phyloP scores from a whole-genome alignment of 1,140 invertebrate genomes.

The Protaetia brevitarsis region DNA sequence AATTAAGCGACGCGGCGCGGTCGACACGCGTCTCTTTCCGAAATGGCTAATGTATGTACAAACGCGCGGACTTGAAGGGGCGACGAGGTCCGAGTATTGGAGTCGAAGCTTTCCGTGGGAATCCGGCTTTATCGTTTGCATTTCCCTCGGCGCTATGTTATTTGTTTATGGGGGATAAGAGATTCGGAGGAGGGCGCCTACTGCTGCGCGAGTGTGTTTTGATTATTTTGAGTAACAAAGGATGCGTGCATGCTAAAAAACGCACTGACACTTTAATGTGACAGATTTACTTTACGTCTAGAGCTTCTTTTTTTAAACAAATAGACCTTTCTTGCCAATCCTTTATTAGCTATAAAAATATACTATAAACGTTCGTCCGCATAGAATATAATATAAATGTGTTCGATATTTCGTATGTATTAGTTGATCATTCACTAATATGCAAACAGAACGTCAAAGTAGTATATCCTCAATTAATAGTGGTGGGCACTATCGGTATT shows the following conservation, averaged over 20 bases:
- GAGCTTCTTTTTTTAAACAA: too few relatives aligned
- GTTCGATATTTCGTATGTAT: too few relatives aligned
- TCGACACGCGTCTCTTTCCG: constrained; percentile 1
- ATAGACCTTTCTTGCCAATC: too few relatives aligned
- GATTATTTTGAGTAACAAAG: neutral
- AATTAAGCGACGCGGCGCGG: neutral
- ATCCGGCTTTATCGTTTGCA: neutral
- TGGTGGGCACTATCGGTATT: too few relatives aligned
- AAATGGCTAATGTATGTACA: neutral
- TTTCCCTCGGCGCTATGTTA: neutral
- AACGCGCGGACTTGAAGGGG: neutral
- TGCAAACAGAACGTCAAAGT: too few relatives aligned
- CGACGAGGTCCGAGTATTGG: neutral
- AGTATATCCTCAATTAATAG: too few relatives aligned
- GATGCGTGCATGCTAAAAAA: neutral
- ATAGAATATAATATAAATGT: too few relatives aligned
- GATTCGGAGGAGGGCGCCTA: neutral
- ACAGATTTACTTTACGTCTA: too few relatives aligned
- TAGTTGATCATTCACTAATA: too few relatives aligned
- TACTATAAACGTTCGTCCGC: too few relatives aligned
- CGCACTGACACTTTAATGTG: too few relatives aligned
- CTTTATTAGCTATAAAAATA: too few relatives aligned
- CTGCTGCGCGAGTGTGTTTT: neutral
- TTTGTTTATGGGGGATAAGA: neutral
- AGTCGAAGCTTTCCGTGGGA: neutral